Evolutionary conservation across 2,888 invertebrate genomes (phyloP), one percentile per base, ranked within the genome.

Genomic region (Lepas anatifera): DNA sequence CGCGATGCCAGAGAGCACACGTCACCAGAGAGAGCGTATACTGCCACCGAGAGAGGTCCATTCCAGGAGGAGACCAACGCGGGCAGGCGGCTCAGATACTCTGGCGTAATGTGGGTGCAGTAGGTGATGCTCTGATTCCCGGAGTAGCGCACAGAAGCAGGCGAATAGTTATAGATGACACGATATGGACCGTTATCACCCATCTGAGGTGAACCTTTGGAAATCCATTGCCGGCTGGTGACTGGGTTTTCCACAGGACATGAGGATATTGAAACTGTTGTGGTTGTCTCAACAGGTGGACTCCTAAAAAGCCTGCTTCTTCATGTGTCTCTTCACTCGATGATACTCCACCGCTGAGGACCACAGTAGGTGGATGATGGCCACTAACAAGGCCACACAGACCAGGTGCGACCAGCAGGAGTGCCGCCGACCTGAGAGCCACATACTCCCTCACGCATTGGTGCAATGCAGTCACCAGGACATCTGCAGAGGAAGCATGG

Each of bases 21-120:
- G 80, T 95, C 95, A 7, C 85, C 83, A 69, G 92, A 92, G 0
- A 94, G 94, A 32, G 92, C 89, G 81, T 92, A 91, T 77, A 95
- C 84, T 6, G 93, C 90, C 75, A 95, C 84, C 77, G 92, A 92
- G 73, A 94, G 83, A 1, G 94, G 94, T 2, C 92, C 92, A 79
- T 87, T 86, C 94, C 94, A 95, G 82, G 88, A 85, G 78, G 90
- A 88, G 78, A 93, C 81, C 76, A 95, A 82, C 72, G 92, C 90
- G 79, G 87, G 86, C 76, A 94, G 84, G 81, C 95, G 94, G 80
- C 92, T 90, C 77, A 95, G 85, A 82, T 92, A 95, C 75, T 92
- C 91, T 81, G 87, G 92, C 77, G 94, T 94, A 7, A 91, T 92
- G 80, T 95, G 95, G n/a, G 95, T 95, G 46, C 94, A 92, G 78